These are phyloP conservation scores for Pholis gunnellus DNA, from an alignment of 2,113 vertebrate genomes.

Conservation along the genomic window DNA sequence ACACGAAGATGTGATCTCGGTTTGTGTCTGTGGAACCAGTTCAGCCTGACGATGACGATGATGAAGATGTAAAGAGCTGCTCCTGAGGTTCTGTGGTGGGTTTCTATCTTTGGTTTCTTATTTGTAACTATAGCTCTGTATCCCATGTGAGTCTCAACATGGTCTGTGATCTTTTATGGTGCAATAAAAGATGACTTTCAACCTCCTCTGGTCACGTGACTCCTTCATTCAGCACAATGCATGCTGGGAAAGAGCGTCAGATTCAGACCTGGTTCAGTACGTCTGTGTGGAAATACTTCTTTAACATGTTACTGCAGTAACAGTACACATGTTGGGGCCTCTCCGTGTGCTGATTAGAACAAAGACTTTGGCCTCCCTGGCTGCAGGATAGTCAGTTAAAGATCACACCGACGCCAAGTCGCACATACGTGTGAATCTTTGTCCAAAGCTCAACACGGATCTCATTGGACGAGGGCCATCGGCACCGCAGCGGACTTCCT, in stretches of 20 bases:
- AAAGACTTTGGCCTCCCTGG: no score
- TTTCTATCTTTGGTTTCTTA: slow-evolving; percentile 61
- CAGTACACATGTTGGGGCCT: no score
- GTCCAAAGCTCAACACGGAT: no score
- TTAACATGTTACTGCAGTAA: no score
- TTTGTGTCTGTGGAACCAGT: slow-evolving; percentile 30
- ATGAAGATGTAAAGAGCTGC: slow-evolving; percentile 30
- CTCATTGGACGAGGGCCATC: no score
- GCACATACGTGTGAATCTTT: no score
- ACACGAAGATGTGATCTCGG: neutral
- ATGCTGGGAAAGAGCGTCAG: neutral
- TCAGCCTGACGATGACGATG: neutral
- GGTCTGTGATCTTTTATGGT: slow-evolving; percentile 85
- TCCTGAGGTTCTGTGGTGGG: slow-evolving; percentile 48
- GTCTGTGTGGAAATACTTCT: no score
- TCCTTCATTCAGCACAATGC: slow-evolving; percentile 4
- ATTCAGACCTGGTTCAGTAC: no score
- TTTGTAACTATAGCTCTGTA: slow-evolving; percentile 79
- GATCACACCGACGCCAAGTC: no score
- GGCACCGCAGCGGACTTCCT: no score
- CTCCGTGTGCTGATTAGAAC: no score
- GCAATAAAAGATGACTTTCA: slow-evolving; percentile 87
- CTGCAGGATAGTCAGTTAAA: no score
- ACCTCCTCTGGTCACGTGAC: slow-evolving; percentile 55
- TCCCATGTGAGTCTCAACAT: slow-evolving; percentile 82